phyloP scores from a whole-genome alignment of 2,797 vertebrate species.

The Danio jaintianensis region DNA sequence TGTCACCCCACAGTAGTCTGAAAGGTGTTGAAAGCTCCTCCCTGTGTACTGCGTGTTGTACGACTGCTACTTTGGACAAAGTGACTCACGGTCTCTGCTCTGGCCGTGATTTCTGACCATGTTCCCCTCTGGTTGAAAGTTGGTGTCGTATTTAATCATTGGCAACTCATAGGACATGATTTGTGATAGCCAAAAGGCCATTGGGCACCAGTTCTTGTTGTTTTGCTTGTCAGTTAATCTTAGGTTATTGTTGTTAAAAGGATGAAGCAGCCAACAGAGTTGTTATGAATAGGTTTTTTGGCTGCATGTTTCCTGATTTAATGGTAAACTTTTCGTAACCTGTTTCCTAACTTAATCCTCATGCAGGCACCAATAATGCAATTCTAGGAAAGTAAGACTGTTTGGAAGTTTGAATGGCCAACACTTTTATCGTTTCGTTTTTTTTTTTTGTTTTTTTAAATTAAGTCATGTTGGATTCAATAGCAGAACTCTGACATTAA shows the following conservation, averaged over 20 bases:
- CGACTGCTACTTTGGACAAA: slow-evolving; percentile 55
- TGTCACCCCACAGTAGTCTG: slow-evolving; percentile 63
- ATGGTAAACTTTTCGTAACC: slow-evolving; percentile 8
- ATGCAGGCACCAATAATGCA: background rate
- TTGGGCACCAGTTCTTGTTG: background rate
- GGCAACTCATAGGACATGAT: background rate
- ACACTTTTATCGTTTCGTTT: no score
- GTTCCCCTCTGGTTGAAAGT: slow-evolving; percentile 7
- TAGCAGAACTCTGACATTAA: no score
- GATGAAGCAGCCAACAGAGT: background rate
- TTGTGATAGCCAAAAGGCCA: background rate
- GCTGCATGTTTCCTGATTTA: background rate
- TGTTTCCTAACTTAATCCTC: background rate
- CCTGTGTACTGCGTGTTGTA: slow-evolving; percentile 54
- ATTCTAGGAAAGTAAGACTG: background rate
- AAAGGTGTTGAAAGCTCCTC: slow-evolving; percentile 63
- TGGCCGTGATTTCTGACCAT: slow-evolving; percentile 30
- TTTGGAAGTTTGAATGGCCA: background rate
- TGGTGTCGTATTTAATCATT: slow-evolving; percentile 10
- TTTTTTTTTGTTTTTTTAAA: no score
- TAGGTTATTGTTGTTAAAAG: slow-evolving; percentile 7
- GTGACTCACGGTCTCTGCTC: slow-evolving; percentile 69
- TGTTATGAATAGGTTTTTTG: background rate
- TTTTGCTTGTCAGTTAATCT: background rate
- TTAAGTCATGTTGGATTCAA: no score